Evolutionary conservation across 2,113 vertebrate genomes (phyloP).

Genomic region (Kryptolebias marmoratus): DNA sequence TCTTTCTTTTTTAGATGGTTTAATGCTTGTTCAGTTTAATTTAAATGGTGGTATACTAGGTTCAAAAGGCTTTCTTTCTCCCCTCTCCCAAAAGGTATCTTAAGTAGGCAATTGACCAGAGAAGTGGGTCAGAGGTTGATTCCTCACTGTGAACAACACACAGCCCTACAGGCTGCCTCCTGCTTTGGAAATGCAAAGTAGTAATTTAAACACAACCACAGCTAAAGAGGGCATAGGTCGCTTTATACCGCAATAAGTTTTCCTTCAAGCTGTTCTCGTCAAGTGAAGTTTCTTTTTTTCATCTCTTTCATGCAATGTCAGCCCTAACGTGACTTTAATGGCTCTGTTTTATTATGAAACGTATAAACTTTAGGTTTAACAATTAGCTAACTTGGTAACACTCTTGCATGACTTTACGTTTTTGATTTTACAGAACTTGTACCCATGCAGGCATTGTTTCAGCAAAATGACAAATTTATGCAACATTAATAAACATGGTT

Average conservation of each 20-base stretch:
- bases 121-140: conserved; percentile 46
- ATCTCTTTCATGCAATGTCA: neutral
- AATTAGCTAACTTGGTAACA: too few species aligned
- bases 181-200: neutral
- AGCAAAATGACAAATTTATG: too few species aligned
- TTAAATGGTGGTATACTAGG: neutral
- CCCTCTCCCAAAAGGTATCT: neutral
- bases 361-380: neutral
- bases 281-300: neutral
- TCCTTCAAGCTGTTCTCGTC: neutral
- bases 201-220: neutral
- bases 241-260: neutral
- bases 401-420: too few species aligned
- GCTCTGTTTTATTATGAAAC: neutral
- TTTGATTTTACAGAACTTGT: too few species aligned
- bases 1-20: neutral
- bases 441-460: too few species aligned
- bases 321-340: neutral
- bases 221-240: neutral
- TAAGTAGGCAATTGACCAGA: neutral
- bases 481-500: too few species aligned
- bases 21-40: neutral
- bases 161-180: neutral
- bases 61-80: neutral
- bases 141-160: neutral